phyloP scores from a whole-genome alignment of 2,888 invertebrate species.

The Dynastes grantii region DNA sequence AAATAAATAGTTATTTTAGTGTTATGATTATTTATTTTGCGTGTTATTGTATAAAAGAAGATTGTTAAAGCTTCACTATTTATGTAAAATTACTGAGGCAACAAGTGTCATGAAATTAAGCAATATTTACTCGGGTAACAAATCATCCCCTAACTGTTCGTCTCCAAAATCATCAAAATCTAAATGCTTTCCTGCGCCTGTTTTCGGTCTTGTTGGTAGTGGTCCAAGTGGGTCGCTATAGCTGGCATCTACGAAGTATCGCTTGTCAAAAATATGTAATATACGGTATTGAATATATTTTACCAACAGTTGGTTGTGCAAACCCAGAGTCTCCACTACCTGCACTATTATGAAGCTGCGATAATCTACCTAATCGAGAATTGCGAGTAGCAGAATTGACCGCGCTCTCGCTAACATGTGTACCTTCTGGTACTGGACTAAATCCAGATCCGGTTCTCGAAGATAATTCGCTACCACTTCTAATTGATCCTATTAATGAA shows the following conservation, averaged over 20 bases:
- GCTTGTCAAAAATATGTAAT: not conserved
- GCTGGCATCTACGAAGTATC: constrained; percentile 68
- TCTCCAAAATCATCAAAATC: constrained; percentile 81
- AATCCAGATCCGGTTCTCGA: constrained; percentile 74
- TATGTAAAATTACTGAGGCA: not conserved
- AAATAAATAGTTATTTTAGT: constrained; percentile 29
- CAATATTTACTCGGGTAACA: constrained; percentile 77
- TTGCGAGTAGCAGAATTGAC: constrained; percentile 62
- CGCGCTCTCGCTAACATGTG: constrained; percentile 60
- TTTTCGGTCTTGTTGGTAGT: constrained; percentile 73
- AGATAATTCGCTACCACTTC: constrained; percentile 74
- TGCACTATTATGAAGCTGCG: constrained; percentile 65
- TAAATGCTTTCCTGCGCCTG: constrained; percentile 72
- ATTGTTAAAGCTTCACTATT: not conserved
- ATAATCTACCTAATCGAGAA: constrained; percentile 62
- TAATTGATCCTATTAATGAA: constrained; percentile 69
- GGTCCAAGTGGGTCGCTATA: constrained; percentile 76
- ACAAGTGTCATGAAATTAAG: not conserved
- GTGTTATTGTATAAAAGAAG: not conserved
- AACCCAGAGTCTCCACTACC: constrained; percentile 68
- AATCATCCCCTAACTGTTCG: constrained; percentile 82
- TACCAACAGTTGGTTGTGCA: constrained; percentile 59
- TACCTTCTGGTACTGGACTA: constrained; percentile 71
- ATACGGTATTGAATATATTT: constrained; percentile 45
- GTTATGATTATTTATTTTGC: not conserved